A percentile compares a stretch with the other conserved stretches of the same genome.
Conservation (phyloP, 2,797 vertebrate species). For the Pseudomugil gertrudae region DNA sequence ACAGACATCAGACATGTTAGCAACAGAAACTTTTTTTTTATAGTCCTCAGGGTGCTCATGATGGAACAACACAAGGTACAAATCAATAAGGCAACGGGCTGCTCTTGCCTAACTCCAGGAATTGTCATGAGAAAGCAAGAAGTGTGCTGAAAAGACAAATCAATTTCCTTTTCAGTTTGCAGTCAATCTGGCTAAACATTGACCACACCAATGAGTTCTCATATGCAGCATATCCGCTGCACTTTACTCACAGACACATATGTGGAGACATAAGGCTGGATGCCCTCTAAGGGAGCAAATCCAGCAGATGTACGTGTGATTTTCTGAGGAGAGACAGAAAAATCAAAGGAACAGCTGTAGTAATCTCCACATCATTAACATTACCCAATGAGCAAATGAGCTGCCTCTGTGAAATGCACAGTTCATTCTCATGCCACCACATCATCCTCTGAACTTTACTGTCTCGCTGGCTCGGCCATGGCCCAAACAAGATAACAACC, state of each 20-base stretch:
- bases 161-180: constrained; percentile 15
- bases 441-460: constrained; percentile 8
- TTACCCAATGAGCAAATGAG: constrained; percentile 17
- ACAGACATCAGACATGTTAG: background rate
- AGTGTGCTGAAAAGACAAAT: constrained; percentile 31
- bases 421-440: background rate
- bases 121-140: constrained; percentile 26
- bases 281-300: constrained; percentile 6
- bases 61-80: constrained; percentile 23
- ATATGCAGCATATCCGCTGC: background rate
- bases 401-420: constrained; percentile 7
- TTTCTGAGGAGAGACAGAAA: constrained; percentile 16
- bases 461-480: constrained; percentile 27
- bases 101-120: constrained; percentile 21
- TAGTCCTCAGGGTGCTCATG: constrained; percentile 11
- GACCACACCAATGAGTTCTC: constrained; percentile 16
- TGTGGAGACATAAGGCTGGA: background rate
- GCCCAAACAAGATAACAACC: constrained; percentile 62
- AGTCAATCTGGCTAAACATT: constrained; percentile 24
- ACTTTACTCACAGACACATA: background rate
- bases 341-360: constrained; percentile 30
- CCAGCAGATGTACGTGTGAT: constrained; percentile 10
- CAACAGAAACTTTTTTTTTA: constrained; percentile 25
- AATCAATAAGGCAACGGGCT: constrained; percentile 41
- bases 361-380: constrained; percentile 27